phyloP scores from a whole-genome alignment of 2,113 vertebrate genomes.

The Cynocephalus volans region DNA sequence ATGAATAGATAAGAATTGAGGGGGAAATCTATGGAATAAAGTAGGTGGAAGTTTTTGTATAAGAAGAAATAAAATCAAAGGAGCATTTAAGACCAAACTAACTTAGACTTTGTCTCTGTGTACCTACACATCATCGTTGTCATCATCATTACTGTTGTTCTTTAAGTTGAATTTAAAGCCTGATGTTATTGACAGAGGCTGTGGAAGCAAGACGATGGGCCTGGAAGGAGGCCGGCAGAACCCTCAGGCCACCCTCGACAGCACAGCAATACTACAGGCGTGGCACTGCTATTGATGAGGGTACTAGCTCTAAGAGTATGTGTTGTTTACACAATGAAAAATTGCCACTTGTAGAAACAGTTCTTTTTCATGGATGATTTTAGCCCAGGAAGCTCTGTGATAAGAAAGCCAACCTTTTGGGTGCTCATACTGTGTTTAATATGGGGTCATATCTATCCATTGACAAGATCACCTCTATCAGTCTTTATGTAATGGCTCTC shows the following conservation, averaged over 20 bases:
- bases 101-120: neutral
- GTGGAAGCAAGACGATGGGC: neutral
- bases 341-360: neutral
- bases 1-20: neutral
- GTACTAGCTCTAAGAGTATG: neutral
- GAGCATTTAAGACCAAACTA: neutral
- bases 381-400: neutral
- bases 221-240: neutral
- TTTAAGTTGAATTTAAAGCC: neutral
- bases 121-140: too few species aligned
- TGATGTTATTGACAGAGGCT: neutral
- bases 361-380: neutral
- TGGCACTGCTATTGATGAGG: neutral
- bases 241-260: neutral
- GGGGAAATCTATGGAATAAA: neutral
- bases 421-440: neutral
- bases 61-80: neutral
- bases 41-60: neutral
- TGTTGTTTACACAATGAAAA: neutral
- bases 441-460: too few species aligned
- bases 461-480: too few species aligned
- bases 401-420: neutral
- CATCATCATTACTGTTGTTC: neutral
- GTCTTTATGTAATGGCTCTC: neutral
- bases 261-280: neutral